Evolutionary conservation across 2,797 vertebrate species (phyloP).

Genomic region (Argya squamiceps): DNA sequence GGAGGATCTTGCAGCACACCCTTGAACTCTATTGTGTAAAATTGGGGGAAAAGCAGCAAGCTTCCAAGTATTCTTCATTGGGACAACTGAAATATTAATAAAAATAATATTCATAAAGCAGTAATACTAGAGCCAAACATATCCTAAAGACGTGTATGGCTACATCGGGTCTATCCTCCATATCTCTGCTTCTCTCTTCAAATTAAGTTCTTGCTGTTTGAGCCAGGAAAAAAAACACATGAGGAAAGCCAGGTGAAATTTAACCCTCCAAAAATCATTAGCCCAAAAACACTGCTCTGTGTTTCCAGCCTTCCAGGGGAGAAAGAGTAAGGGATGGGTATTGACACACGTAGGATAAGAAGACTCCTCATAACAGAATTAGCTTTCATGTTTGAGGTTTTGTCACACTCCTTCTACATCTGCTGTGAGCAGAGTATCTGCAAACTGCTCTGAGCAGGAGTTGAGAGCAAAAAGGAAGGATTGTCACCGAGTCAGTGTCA

Average conservation of each 20-base stretch:
- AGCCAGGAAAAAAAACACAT: background rate
- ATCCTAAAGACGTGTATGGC: fast-evolving
- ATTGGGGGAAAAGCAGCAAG: background rate
- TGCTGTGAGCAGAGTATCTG: background rate
- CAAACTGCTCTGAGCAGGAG: background rate
- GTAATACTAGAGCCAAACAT: background rate
- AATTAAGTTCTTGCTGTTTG: background rate
- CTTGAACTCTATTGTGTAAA: fast-evolving
- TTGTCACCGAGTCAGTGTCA: background rate
- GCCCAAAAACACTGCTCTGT: background rate
- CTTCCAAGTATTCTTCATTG: background rate
- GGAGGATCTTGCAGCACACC: background rate
- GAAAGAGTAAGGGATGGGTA: background rate
- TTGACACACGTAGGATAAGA: background rate
- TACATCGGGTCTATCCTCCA: background rate
- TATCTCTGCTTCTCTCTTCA: background rate
- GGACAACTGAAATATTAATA: background rate
- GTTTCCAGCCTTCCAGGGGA: background rate
- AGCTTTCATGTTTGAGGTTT: background rate
- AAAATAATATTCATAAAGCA: background rate
- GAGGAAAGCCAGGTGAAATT: background rate
- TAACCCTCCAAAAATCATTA: background rate
- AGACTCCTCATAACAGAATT: background rate
- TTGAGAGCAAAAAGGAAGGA: background rate
- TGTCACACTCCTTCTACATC: background rate